Percentiles rank a stretch among this genome's conserved stretches.
These are phyloP conservation scores for Mustela lutreola DNA, from an alignment of 2,113 vertebrate species.

Conservation along the genomic window DNA sequence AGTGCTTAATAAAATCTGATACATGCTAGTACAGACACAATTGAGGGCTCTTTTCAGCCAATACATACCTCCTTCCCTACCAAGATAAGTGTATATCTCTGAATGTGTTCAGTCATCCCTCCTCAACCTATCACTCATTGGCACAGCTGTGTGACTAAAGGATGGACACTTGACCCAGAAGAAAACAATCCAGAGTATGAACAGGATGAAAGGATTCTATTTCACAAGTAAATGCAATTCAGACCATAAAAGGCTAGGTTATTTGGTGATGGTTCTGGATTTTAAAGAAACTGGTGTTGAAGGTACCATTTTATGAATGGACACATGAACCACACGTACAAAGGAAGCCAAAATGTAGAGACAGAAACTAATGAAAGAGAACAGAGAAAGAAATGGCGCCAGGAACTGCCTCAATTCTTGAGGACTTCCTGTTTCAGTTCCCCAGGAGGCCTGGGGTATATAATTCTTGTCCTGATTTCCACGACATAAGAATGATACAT, in stretches of 20 bases:
- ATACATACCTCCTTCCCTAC: not conserved
- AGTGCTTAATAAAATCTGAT: constrained; percentile 33
- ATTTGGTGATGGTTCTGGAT: not conserved
- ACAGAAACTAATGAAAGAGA: not conserved
- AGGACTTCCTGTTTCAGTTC: not conserved
- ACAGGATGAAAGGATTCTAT: not conserved
- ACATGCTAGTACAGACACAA: not conserved
- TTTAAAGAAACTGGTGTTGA: not conserved
- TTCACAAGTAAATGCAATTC: not conserved
- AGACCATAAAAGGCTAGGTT: not conserved
- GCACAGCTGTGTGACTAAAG: not conserved
- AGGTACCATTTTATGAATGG: not conserved
- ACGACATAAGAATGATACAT: not conserved
- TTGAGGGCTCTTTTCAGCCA: not conserved
- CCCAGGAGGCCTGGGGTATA: not conserved
- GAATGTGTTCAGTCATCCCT: not conserved
- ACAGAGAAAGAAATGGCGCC: not conserved
- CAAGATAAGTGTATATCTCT: not conserved
- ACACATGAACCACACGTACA: not conserved
- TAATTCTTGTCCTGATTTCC: constrained; percentile 3
- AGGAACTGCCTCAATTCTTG: not conserved
- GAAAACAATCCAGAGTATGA: not conserved
- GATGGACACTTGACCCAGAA: not conserved
- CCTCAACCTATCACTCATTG: not conserved
- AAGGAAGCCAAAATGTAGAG: not conserved